phyloP scores from a whole-genome alignment of 2,888 invertebrate genomes.

The Drosophila neotestacea region DNA sequence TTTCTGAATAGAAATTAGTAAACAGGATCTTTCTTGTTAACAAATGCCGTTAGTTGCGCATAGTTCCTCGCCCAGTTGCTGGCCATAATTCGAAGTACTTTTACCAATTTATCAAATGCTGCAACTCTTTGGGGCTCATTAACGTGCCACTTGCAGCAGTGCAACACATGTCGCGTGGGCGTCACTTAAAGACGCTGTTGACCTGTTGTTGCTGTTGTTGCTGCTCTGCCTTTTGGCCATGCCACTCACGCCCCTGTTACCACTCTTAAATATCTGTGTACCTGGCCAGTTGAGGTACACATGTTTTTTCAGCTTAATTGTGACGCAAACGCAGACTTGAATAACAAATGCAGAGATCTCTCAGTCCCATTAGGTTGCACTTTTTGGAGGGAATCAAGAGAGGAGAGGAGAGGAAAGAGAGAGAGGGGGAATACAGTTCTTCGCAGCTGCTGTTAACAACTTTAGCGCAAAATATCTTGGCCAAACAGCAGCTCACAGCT shows the following conservation, averaged over 20 bases:
- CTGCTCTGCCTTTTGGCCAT: conserved; percentile 28
- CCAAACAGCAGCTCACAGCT: conserved; percentile 29
- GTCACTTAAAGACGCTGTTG: conserved; percentile 45
- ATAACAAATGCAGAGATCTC: conserved; percentile 51
- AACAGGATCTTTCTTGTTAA: conserved; percentile 72
- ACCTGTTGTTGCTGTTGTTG: conserved; percentile 24
- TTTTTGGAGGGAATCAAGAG: neutral
- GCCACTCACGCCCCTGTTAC: conserved; percentile 43
- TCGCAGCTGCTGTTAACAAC: conserved; percentile 48
- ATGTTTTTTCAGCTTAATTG: conserved; percentile 69
- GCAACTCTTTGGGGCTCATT: conserved; percentile 62
- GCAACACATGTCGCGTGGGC: conserved; percentile 40
- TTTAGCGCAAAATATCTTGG: conserved; percentile 36
- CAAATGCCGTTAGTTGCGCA: conserved; percentile 59
- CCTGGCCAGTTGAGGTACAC: conserved; percentile 51
- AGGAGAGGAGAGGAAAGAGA: neutral
- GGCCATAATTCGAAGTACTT: conserved; percentile 28
- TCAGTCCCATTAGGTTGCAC: conserved; percentile 40
- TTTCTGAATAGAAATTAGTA: conserved; percentile 46
- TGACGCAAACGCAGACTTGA: conserved; percentile 44
- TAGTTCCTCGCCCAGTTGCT: conserved; percentile 36
- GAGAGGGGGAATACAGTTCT: conserved; percentile 22
- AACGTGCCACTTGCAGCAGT: conserved; percentile 57
- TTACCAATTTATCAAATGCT: conserved; percentile 69
- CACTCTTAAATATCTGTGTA: conserved; percentile 10